Percentiles rank a stretch among this genome's conserved stretches.
phyloP scores from a whole-genome alignment of 2,888 invertebrate species.

The Plutella xylostella region DNA sequence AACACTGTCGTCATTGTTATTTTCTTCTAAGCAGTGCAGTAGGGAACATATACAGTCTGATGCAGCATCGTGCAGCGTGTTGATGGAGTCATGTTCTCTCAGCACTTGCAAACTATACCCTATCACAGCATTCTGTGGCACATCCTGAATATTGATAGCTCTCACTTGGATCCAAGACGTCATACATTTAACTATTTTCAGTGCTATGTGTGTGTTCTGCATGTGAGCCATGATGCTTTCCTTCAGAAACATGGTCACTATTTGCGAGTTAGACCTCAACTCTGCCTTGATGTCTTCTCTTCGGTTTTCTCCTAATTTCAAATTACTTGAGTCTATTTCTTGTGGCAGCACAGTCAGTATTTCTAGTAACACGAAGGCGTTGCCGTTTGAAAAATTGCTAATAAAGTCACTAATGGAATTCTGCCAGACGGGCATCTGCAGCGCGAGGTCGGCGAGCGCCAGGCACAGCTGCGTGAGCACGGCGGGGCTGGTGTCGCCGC shows the following conservation, averaged over 20 bases:
- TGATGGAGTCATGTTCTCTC: conserved; percentile 69
- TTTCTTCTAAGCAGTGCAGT: conserved; percentile 84
- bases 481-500: conserved; percentile 81
- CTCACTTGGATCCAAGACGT: conserved; percentile 92
- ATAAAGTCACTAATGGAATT: conserved; percentile 89
- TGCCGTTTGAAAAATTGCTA: conserved; percentile 76
- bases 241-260: conserved; percentile 84
- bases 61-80: conserved; percentile 86
- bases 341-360: conserved; percentile 95
- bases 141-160: conserved; percentile 80
- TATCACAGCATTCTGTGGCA: conserved; percentile 80
- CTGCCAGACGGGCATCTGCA: conserved; percentile 95
- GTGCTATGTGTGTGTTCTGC: conserved; percentile 75
- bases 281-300: conserved; percentile 86
- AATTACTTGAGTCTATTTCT: conserved; percentile 86
- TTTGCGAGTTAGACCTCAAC: conserved; percentile 78
- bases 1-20: conserved; percentile 77
- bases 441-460: conserved; percentile 92
- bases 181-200: conserved; percentile 86
- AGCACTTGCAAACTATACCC: conserved; percentile 79
- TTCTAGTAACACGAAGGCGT: conserved; percentile 88
- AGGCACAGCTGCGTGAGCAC: conserved; percentile 94
- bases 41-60: conserved; percentile 91
- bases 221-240: conserved; percentile 78
- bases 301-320: conserved; percentile 91